These are phyloP conservation scores for Actinia tenebrosa DNA, from an alignment of 64 coral and sea anemone genomes.

Conservation along the genomic window DNA sequence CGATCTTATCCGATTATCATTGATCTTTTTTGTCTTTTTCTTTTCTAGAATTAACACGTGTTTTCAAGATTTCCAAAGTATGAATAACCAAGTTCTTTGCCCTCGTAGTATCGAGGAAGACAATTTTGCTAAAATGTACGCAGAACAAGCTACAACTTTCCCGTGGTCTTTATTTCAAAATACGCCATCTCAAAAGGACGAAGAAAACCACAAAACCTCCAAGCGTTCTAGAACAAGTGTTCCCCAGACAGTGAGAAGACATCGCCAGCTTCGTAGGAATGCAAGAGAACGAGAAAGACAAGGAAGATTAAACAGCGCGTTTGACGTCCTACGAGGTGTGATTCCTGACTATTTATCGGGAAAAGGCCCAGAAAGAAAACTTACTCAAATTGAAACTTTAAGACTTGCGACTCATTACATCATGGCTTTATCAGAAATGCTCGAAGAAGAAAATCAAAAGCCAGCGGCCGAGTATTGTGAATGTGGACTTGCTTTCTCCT, in stretches of 20 bases:
- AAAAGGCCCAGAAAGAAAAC: slow-evolving; percentile 94
- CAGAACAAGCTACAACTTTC: slow-evolving; percentile 19
- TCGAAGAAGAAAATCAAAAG: slow-evolving; percentile 61
- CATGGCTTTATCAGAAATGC: slow-evolving; percentile 88
- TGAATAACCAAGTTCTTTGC: slow-evolving; percentile 16
- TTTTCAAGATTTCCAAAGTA: not conserved
- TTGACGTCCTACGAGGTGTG: slow-evolving; percentile 91
- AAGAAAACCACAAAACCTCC: slow-evolving; percentile 24
- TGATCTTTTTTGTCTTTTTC: slow-evolving; percentile 23
- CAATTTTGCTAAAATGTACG: not conserved
- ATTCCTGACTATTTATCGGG: slow-evolving; percentile 97
- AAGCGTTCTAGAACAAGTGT: slow-evolving; percentile 62
- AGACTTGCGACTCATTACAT: slow-evolving; percentile 92
- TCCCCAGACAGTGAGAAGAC: slow-evolving; percentile 73
- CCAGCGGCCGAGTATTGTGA: slow-evolving; percentile 42
- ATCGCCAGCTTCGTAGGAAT: slow-evolving; percentile 89
- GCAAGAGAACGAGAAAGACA: slow-evolving; percentile 95
- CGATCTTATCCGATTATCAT: slow-evolving; percentile 4
- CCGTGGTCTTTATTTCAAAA: slow-evolving; percentile 32
- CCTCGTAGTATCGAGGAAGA: slow-evolving; percentile 24
- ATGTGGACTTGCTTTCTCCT: slow-evolving; percentile 17
- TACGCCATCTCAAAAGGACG: slow-evolving; percentile 20
- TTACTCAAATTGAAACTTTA: slow-evolving; percentile 96
- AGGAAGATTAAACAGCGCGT: slow-evolving; percentile 83
- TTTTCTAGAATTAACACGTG: slow-evolving; percentile 14